Conservation (phyloP, 1,140 invertebrate genomes). For the Hylyphantes graminicola region DNA sequence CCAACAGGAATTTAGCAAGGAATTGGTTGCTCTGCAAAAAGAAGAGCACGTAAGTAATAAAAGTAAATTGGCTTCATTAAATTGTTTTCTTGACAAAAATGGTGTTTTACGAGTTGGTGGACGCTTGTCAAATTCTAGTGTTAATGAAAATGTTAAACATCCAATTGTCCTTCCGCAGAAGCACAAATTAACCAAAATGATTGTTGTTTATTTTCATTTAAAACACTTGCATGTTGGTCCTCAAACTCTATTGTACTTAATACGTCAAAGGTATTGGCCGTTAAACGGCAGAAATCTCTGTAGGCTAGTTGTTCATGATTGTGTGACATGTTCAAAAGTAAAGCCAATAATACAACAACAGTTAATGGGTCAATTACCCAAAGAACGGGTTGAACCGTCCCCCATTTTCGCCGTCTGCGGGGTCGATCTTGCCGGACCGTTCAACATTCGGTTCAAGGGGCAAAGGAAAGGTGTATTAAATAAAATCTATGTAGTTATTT, state of each 20-base stretch:
- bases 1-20: not conserved
- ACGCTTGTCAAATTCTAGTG: not conserved
- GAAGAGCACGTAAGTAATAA: not conserved
- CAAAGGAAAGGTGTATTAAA: not conserved
- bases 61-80: not conserved
- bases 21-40: not conserved
- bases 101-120: slow-evolving; percentile 19
- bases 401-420: not conserved
- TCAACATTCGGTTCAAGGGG: not conserved
- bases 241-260: no score
- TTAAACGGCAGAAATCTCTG: no score
- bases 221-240: slow-evolving; percentile 8
- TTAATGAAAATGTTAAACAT: slow-evolving; percentile 19
- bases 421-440: not conserved
- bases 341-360: not conserved
- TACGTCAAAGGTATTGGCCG: no score
- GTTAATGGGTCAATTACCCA: slow-evolving; percentile 1
- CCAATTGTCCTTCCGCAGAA: slow-evolving; percentile 9
- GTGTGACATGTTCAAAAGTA: not conserved
- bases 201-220: slow-evolving; percentile 17
- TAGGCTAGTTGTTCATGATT: no score
- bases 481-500: not conserved
- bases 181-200: not conserved
- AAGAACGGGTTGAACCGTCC: not conserved
- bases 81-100: slow-evolving; percentile 16